A percentile compares a stretch with the other conserved stretches of the same genome.
Evolutionary conservation across 1,140 invertebrate genomes (phyloP).

Genomic region (Mycetomoellerius zeteki): DNA sequence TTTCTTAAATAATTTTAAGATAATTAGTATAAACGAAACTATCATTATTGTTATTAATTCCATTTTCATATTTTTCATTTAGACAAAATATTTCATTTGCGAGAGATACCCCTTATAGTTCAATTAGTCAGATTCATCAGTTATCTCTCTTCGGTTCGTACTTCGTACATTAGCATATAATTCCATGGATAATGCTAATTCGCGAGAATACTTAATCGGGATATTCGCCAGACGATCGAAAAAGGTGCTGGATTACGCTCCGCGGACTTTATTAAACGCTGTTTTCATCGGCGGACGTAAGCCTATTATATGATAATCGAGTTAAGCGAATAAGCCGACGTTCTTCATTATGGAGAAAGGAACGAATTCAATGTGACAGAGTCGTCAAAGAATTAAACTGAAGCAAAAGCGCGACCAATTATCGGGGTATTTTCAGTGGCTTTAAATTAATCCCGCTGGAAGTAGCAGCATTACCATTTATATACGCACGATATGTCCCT

Average conservation of each 20-base stretch:
- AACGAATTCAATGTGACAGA: constrained; percentile 50
- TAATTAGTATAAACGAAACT: background rate
- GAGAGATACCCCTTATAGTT: background rate
- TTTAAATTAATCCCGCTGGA: constrained; percentile 44
- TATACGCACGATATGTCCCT: background rate
- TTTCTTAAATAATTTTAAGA: background rate
- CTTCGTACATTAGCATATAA: constrained; percentile 71
- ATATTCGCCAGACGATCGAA: constrained; percentile 63
- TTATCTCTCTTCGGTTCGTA: constrained; percentile 14
- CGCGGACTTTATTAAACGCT: constrained; percentile 56
- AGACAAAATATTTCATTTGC: background rate
- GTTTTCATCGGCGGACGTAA: constrained; percentile 49
- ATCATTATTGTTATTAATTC: background rate
- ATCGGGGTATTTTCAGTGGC: constrained; percentile 40
- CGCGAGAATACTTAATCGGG: constrained; percentile 63
- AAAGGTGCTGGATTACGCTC: constrained; percentile 33
- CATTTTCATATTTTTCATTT: background rate
- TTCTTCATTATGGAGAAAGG: constrained; percentile 51
- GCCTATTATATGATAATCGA: constrained; percentile 65
- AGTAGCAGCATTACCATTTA: constrained; percentile 35
- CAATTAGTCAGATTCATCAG: background rate
- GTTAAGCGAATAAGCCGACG: constrained; percentile 42
- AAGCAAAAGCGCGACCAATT: constrained; percentile 53
- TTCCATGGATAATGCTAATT: constrained; percentile 76
- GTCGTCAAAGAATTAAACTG: constrained; percentile 48